Conservation (phyloP, 2,888 invertebrate species). For the Mythimna albipuncta region DNA sequence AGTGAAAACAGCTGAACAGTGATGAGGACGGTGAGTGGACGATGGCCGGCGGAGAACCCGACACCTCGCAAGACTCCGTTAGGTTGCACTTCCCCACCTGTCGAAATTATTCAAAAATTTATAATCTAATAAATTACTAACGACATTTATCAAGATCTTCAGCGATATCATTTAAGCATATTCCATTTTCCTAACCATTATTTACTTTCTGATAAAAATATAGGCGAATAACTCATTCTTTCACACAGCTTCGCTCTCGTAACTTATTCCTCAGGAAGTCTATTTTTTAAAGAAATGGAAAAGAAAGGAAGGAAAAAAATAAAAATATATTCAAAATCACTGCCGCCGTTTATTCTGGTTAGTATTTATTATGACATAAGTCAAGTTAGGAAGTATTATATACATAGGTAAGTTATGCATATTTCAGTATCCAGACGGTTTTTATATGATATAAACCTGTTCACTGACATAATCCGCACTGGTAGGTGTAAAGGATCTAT, state of each 20-base stretch:
- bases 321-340: not conserved
- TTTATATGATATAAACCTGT: not conserved
- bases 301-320: too few species aligned
- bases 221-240: too few species aligned
- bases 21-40: slow-evolving; percentile 72
- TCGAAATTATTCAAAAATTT: slow-evolving; percentile 7
- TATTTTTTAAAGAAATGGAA: too few species aligned
- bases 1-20: slow-evolving; percentile 83
- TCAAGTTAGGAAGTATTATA: too few species aligned
- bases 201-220: too few species aligned
- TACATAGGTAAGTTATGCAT: too few species aligned
- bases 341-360: not conserved
- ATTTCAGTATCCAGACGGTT: not conserved
- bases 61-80: slow-evolving; percentile 65
- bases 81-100: slow-evolving; percentile 68
- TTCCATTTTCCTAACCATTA: not conserved
- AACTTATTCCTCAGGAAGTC: too few species aligned
- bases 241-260: too few species aligned
- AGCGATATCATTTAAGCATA: not conserved
- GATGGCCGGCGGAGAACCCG: slow-evolving; percentile 58
- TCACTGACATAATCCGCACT: not conserved
- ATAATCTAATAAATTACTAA: not conserved
- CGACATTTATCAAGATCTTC: not conserved
- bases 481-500: too few species aligned
- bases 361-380: not conserved